phyloP scores from a whole-genome alignment of 2,888 invertebrate genomes.

The Stramonita haemastoma region DNA sequence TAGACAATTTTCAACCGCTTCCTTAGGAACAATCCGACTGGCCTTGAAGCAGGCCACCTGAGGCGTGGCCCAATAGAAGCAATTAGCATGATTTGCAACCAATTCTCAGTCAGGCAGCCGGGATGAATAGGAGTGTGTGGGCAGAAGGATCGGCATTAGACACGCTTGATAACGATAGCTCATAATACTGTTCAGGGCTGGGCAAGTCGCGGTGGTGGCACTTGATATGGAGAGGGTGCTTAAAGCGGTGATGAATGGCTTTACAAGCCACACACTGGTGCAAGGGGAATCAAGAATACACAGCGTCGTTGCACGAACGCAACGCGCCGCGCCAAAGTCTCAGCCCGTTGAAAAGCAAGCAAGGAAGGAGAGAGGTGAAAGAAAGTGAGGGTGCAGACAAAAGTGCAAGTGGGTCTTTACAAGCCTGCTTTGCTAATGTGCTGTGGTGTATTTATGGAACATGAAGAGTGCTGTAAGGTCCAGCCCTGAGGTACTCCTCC shows the following conservation, averaged over 20 bases:
- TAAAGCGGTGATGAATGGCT: background rate
- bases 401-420: background rate
- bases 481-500: background rate
- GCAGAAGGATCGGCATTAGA: background rate
- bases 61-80: background rate
- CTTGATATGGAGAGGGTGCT: background rate
- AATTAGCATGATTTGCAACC: background rate
- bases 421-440: background rate
- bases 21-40: background rate
- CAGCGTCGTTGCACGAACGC: background rate
- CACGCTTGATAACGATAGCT: background rate
- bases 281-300: background rate
- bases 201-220: background rate
- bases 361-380: too few species aligned
- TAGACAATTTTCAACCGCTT: too few species aligned
- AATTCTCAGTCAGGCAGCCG: background rate
- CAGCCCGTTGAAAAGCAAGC: background rate
- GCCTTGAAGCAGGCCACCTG: conserved; percentile 10
- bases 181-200: background rate
- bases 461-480: background rate
- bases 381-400: background rate
- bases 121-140: background rate
- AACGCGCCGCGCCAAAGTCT: background rate
- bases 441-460: background rate
- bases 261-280: background rate